Base-by-base conservation (phyloP, 2,113 vertebrate genomes). In the Zosterops pallidus region DNA sequence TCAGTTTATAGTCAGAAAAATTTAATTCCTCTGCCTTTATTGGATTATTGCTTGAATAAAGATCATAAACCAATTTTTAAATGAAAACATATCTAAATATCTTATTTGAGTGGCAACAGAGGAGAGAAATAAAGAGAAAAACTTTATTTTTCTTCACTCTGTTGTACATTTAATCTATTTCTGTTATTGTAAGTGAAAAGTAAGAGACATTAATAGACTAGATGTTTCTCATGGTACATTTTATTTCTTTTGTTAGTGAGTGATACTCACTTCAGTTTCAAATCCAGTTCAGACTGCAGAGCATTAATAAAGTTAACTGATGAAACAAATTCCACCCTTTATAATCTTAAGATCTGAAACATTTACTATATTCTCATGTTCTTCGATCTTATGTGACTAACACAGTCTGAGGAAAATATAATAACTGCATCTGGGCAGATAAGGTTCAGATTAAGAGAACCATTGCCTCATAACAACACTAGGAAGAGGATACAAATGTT, bases 401-500 rank as follows among this genome's bases (percentile, higher is more conserved):
- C 4, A 28, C 59, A 87, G 72, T 93, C 90, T 93, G 83, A 94
- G 74, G 82, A 77, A 96, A 92, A 90, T 49, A 74, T n/a, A 81
- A 87, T 97, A 92, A 85, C 62, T 96, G 85, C 69, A 95, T 29
- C 89, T 72, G 52, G 23, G 59, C 72, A 96, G 92, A 94, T 90
- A 96, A 97, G 92, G 80, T 80, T 83, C 72, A 92, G 80, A 94
- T 93, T 89, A 95, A 95, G 91, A 97, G 75, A 96, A 74, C 44
- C 56, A 78, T 92, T 97, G 94, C 89, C 77, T 97, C 92, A 88
- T 93, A 96, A 72, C 82, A 95, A 49, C 70, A 79, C 86, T 75
- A 92, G 79, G 41, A 91, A 81, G 52, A 88, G 49, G 64, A 84
- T 92, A 25, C 50, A 94, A 91, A 76, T 74, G 70, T 82, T 95